Conservation (phyloP, 1,140 invertebrate genomes). For the Dendroctonus valens region DNA sequence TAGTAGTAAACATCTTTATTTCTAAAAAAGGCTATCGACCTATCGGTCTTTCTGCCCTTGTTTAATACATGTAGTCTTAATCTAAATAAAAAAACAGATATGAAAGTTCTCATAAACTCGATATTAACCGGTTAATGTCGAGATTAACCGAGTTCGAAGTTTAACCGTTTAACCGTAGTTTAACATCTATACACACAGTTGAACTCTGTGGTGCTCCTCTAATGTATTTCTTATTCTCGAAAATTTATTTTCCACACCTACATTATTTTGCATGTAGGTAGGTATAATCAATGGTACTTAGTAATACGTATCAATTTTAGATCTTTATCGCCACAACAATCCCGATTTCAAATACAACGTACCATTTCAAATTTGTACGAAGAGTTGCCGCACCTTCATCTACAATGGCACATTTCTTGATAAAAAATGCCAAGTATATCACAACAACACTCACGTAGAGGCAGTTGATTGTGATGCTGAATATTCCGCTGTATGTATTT, state of each 20-base stretch:
- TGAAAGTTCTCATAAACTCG: too few relatives aligned
- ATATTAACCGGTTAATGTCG: too few relatives aligned
- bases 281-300: constrained; percentile 29
- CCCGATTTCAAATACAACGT: constrained; percentile 18
- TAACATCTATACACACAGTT: too few relatives aligned
- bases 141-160: too few relatives aligned
- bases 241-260: background rate
- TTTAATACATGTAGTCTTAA: too few relatives aligned
- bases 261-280: constrained; percentile 26
- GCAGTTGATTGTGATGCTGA: constrained; percentile 25
- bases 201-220: background rate
- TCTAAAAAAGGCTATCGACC: too few relatives aligned
- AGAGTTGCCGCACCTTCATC: constrained; percentile 23
- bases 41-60: too few relatives aligned
- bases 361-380: constrained; percentile 21
- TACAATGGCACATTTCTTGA: constrained; percentile 15
- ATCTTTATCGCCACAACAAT: constrained; percentile 23
- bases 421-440: constrained; percentile 28
- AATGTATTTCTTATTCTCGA: background rate
- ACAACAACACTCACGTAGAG: constrained; percentile 23
- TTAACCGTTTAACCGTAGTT: too few relatives aligned
- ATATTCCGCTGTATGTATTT: constrained; percentile 30
- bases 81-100: too few relatives aligned
- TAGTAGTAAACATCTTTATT: too few relatives aligned
- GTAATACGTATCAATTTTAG: constrained; percentile 20